Conservation (phyloP, 2,888 invertebrate species). For the Griposia aprilina region DNA sequence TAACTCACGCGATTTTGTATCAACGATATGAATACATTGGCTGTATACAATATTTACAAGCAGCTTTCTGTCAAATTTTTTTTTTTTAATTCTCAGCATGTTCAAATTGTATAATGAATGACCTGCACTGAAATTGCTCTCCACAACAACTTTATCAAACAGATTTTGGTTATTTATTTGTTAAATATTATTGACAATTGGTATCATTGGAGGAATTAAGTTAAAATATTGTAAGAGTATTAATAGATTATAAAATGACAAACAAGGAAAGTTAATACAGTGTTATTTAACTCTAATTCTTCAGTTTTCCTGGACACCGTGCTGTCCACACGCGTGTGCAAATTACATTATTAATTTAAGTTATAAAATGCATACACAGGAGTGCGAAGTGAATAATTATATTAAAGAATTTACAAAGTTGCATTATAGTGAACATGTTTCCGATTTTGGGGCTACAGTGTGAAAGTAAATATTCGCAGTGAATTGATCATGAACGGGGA, state of each 20-base stretch:
- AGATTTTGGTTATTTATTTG: background rate
- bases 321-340: constrained; percentile 59
- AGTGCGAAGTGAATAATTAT: constrained; percentile 15
- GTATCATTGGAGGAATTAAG: constrained; percentile 16
- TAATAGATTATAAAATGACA: constrained; percentile 47
- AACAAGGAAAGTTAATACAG: constrained; percentile 63
- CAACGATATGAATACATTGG: constrained; percentile 35
- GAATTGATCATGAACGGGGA: constrained; percentile 34
- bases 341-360: constrained; percentile 1
- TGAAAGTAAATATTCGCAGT: constrained; percentile 56
- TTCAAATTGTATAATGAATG: background rate
- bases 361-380: constrained; percentile 22
- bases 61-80: constrained; percentile 11
- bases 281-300: constrained; percentile 49
- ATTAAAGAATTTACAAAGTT: constrained; percentile 24
- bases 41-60: constrained; percentile 8
- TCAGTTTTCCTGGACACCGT: constrained; percentile 76
- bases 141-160: constrained; percentile 5
- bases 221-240: constrained; percentile 21
- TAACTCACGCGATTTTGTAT: constrained; percentile 78
- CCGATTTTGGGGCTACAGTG: constrained; percentile 49
- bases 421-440: constrained; percentile 35
- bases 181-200: background rate
- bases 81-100: background rate
- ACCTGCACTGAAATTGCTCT: constrained; percentile 5